Base-by-base conservation (phyloP, 2,113 vertebrate genomes). In the Lasiurus borealis region DNA sequence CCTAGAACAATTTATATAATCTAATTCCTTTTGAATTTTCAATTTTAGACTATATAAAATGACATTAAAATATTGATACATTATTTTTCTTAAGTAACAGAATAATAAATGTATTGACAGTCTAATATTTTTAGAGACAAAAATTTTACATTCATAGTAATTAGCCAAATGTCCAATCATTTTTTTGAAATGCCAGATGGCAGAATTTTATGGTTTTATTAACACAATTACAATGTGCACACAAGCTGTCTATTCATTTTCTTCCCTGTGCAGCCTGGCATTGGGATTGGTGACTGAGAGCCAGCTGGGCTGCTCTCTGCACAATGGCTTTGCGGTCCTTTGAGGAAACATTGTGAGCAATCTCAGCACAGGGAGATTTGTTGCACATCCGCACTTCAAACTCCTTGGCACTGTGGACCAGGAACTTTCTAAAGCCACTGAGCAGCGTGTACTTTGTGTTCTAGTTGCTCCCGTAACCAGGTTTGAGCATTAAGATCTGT, bases 51-150 rank as follows among this genome's bases (percentile, higher is more conserved):
- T 13, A 12, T 66, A 29, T 68, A 78, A 66, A 93, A 23, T 40
- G n/a, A 76, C 31, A 68, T 64, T 57, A 81, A 91, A 91, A 62
- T 84, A 85, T 62, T 91, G 12, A 34, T 15, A 54, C 8, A 50
- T 14, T 48, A 25, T 88, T 83, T 73, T 34, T 87, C 3, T 10
- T 46, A 21, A 87, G 9, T 19, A 77, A 52, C 31, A 80, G 57
- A 69, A 69, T 50, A 64, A 4, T 44, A 84, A 82, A n/a, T 75
- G 25, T 5, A 46, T 46, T 54, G 71, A 48, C 44, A 31, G 10
- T 50, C 46, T 46, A 75, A 52, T 86, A 44, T 48, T 85, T 6
- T 88, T 69, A 91, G 8, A 72, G 91, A 73, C 12, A 93, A 88
- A 86, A 82, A 21, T 27, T 36, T 90, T 48, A 54, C 0, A 44